Percentiles rank a stretch among this genome's conserved stretches.
Evolutionary conservation across 2,113 vertebrate species (phyloP).

Genomic region (Pelvicachromis taeniatus): DNA sequence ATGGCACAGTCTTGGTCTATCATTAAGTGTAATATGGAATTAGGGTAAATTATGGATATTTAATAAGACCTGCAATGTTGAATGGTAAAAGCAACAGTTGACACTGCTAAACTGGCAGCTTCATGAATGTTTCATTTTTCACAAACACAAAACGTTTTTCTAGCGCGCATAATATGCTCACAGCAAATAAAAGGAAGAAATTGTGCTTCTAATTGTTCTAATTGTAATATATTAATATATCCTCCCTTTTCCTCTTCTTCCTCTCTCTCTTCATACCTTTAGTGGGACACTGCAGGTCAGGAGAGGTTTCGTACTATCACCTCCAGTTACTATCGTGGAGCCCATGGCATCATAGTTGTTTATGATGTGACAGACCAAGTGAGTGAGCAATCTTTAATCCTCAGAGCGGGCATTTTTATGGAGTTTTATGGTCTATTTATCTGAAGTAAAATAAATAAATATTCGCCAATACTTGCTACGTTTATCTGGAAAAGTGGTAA

Average conservation of each 20-base stretch:
- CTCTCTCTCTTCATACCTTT: not conserved
- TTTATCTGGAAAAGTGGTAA: not conserved
- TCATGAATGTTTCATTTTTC: not conserved
- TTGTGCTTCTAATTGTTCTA: accelerated
- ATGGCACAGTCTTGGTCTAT: accelerated
- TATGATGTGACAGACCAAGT: conserved; percentile 98
- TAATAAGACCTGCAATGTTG: not conserved
- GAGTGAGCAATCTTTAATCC: conserved; percentile 11
- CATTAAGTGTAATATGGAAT: not conserved
- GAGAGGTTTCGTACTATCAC: conserved; percentile 97
- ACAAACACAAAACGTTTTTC: not conserved
- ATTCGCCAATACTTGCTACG: not conserved
- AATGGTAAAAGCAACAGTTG: not conserved
- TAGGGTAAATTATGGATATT: not conserved
- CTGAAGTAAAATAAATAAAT: not conserved
- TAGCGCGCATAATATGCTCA: not conserved
- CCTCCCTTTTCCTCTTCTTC: accelerated
- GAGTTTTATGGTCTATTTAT: not conserved
- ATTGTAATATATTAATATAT: not conserved
- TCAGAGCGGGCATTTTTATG: not conserved
- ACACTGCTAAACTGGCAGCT: not conserved
- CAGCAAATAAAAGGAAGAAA: not conserved
- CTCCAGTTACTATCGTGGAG: conserved; percentile 98
- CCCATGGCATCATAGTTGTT: conserved; percentile 98
- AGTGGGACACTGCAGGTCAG: conserved; percentile 98